Evolutionary conservation across 1,140 invertebrate genomes (phyloP).

Genomic region (Penaeus japonicus): DNA sequence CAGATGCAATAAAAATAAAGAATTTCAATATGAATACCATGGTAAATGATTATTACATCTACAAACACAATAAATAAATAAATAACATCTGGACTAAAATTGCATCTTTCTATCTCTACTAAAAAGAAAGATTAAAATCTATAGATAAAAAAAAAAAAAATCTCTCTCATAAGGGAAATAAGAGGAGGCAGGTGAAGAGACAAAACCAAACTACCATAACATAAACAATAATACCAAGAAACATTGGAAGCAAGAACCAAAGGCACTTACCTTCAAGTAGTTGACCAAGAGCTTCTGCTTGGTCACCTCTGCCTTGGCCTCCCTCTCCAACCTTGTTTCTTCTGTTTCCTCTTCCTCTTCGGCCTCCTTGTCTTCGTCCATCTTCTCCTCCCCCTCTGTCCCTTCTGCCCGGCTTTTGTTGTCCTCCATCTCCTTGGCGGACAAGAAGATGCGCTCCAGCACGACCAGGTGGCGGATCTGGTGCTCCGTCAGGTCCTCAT

Average conservation of each 20-base stretch:
- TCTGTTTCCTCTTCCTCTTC: slow-evolving; percentile 62
- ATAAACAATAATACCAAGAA: neutral
- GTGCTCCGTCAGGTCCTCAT: slow-evolving; percentile 62
- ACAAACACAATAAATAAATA: neutral
- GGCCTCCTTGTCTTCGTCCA: slow-evolving; percentile 51
- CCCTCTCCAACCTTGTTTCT: slow-evolving; percentile 50
- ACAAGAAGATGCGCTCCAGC: slow-evolving; percentile 49
- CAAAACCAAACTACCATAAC: no score
- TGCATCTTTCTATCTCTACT: no score
- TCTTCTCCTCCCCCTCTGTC: slow-evolving; percentile 67
- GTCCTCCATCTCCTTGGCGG: slow-evolving; percentile 67
- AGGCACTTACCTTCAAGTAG: slow-evolving; percentile 66
- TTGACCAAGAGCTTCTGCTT: slow-evolving; percentile 60
- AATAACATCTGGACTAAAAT: no score
- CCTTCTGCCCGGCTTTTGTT: slow-evolving; percentile 68
- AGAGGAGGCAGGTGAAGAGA: no score
- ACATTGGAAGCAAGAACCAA: slow-evolving; percentile 49
- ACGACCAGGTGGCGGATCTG: slow-evolving; percentile 40
- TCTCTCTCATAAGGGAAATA: no score
- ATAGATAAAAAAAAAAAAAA: no score
- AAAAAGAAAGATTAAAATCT: no score
- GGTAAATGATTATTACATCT: no score
- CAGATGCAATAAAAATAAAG: neutral
- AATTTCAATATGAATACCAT: neutral
- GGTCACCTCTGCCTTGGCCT: slow-evolving; percentile 62